Base-by-base conservation (phyloP, 2,888 invertebrate genomes). In the Cetonia aurata region DNA sequence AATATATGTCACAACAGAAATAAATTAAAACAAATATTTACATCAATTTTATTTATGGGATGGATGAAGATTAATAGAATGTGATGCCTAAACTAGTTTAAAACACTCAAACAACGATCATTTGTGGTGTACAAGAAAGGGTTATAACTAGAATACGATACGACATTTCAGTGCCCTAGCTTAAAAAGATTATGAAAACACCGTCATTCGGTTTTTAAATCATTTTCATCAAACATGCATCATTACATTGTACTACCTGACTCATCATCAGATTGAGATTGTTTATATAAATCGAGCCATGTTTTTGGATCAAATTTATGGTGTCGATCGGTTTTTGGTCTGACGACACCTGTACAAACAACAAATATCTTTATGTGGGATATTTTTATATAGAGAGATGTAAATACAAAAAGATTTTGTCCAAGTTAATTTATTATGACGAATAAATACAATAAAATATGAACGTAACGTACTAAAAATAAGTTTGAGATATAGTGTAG, bases 251-350 rank as follows among this genome's bases (percentile, higher is more conserved):
- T 37, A 67, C 57, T 71, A 71, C 71, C 71, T 71, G 52, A 33
- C 42, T 50, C 53, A 13, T 71, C 67, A 56, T 57, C 44, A 10
- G 66, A 60, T 25, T 65, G 69, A 53, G 65, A 62, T 69, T 66
- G 62, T 50, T 77, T 75, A 75, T 83, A 83, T 75, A 80, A 75
- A 75, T 82, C 79, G 65, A 76, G 79, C 84, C 84, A 84, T 74
- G 80, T 72, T 73, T 81, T 77, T 73, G 81, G 77, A 44, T 81
- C 80, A 77, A 83, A 83, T 60, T 79, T 76, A 75, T 83, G 84
- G 69, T 83, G 79, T 75, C 81, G 77, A 69, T 83, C 83, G 25
- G 70, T 70, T 62, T 71, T 68, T 48, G 56, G 42, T 59, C 53
- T 48, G 57, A 41, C 31, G 56, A 44, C 69, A 75, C 77, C 76